phyloP scores from a whole-genome alignment of 1,140 invertebrate species.

The Drosophila equinoxialis region DNA sequence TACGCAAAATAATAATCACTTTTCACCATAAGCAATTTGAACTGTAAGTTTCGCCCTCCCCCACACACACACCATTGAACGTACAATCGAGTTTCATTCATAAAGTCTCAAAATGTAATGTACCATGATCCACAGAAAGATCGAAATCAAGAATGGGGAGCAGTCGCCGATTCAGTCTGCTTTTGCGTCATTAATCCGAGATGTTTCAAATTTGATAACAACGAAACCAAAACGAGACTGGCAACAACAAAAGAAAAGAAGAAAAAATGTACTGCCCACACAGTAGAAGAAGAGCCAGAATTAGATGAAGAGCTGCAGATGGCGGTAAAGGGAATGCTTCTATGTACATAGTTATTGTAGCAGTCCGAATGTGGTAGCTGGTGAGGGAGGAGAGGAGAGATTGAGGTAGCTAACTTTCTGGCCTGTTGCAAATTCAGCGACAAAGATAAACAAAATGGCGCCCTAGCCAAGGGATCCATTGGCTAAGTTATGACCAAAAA shows the following conservation, averaged over 20 bases:
- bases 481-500: conserved; percentile 62
- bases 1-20: background rate
- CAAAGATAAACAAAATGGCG: conserved; percentile 80
- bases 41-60: background rate
- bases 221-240: background rate
- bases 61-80: background rate
- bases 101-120: conserved; percentile 49
- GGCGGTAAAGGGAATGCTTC: background rate
- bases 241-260: background rate
- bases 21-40: background rate
- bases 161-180: conserved; percentile 36
- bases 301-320: background rate
- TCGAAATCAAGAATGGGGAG: conserved; percentile 52
- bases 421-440: conserved; percentile 44
- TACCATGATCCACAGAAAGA: conserved; percentile 58
- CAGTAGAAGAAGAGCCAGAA: background rate
- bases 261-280: background rate
- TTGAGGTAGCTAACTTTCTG: conserved; percentile 40
- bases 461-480: conserved; percentile 48
- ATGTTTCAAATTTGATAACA: conserved; percentile 15
- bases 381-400: background rate
- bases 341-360: too few relatives aligned
- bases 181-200: conserved; percentile 9
- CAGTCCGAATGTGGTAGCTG: too few relatives aligned
- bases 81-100: conserved; percentile 18